Evolutionary conservation across 2,888 invertebrate genomes (phyloP), one percentile per base, ranked within the genome.

Genomic region (Atethmia centrago): DNA sequence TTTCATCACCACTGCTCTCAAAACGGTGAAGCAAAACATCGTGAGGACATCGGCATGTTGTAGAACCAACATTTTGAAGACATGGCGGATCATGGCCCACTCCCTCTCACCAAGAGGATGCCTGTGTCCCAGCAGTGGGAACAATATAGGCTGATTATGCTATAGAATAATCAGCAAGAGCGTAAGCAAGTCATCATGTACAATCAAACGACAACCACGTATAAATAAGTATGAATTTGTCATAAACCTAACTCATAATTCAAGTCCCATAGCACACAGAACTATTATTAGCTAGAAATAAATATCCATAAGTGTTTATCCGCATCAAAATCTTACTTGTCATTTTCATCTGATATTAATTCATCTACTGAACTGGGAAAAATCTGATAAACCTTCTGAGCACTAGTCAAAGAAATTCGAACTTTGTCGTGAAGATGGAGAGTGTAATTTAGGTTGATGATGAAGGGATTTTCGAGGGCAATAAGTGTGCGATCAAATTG

Each of bases 401-500:
- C 55, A 31, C 19, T 12, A 2, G 31, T 31, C 49, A 63, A 47
- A 62, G 12, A 28, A 81, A 73, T 82, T 65, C 82, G 45, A 70
- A 83, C 83, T 87, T 78, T 77, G 16, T 19, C 14, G 21, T 68
- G 5, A 8, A 0, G 21, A 47, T 68, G 40, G 63, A 83, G 49
- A 28, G 82, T 62, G 14, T 64, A 40, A 81, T 80, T 77, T 81
- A 63, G 79, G 74, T 88, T 66, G 62, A 73, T 71, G 53, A 59
- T 74, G 62, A 71, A 66, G 74, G 69, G 70, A 72, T 85, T 86
- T 89, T 88, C 83, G 87, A 90, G 90, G 91, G 91, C 89, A 92
- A 90, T 92, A 92, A 92, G 91, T 90, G 88, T 77, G 88, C 89
- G 90, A 94, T 95, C 93, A 93, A 94, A 95, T 95, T 95, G 95